These are phyloP conservation scores for Heliconius sara DNA, from an alignment of 2,888 invertebrate species.

Conservation along the genomic window DNA sequence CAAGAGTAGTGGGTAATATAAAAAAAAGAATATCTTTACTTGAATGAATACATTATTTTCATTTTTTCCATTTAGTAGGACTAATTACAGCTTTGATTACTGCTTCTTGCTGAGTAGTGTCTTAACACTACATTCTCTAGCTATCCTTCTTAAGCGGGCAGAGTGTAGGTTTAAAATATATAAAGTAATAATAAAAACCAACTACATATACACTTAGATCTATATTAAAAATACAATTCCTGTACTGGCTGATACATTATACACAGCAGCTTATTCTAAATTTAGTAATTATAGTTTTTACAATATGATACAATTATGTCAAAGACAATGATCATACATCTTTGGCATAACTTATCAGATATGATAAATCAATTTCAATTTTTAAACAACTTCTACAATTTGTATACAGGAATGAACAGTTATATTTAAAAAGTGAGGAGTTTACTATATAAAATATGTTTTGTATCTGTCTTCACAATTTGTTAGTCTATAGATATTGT, in stretches of 20 bases:
- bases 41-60: no score
- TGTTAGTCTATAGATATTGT: not conserved
- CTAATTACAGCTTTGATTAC: no score
- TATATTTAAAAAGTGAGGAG: not conserved
- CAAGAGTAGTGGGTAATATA: no score
- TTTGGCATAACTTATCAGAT: constrained; percentile 57
- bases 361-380: constrained; percentile 20
- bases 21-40: no score
- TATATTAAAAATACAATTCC: constrained; percentile 69
- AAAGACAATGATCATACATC: constrained; percentile 57
- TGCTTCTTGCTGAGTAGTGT: no score
- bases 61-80: no score
- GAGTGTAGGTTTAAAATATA: not conserved
- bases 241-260: constrained; percentile 59
- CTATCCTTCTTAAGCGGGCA: no score
- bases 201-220: constrained; percentile 48
- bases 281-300: constrained; percentile 46
- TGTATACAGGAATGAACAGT: constrained; percentile 18
- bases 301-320: constrained; percentile 50
- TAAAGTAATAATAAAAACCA: constrained; percentile 23
- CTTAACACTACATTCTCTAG: no score
- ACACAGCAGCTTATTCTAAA: constrained; percentile 52
- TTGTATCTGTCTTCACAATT: constrained; percentile 16
- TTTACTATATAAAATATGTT: constrained; percentile 12
- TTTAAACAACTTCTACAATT: not conserved